These are phyloP conservation scores for Garrulus glandarius DNA, from an alignment of 2,797 vertebrate species.

Conservation along the genomic window DNA sequence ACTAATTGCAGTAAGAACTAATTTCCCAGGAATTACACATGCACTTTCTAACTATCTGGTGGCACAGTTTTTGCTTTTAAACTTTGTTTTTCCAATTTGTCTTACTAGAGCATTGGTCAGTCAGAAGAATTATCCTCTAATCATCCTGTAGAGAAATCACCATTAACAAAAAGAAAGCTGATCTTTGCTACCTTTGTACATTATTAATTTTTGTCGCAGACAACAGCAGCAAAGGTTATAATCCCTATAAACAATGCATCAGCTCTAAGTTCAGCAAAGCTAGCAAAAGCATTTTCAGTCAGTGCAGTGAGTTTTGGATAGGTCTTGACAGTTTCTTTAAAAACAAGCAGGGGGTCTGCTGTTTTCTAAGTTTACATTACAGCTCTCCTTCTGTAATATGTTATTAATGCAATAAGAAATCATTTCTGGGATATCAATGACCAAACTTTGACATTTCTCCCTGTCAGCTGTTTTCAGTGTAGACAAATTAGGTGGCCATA, in stretches of 20 bases:
- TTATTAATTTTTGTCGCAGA: not conserved
- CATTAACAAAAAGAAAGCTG: conserved; percentile 26
- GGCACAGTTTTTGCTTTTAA: conserved; percentile 37
- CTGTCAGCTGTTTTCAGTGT: conserved; percentile 27
- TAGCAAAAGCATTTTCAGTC: conserved; percentile 26
- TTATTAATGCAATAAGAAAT: conserved; percentile 36
- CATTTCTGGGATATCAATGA: not conserved
- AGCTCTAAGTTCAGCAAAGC: conserved; percentile 18
- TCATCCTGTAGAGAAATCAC: not conserved
- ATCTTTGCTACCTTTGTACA: not conserved
- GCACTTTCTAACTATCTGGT: conserved; percentile 11
- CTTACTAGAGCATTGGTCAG: conserved; percentile 1
- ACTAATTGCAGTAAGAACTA: conserved; percentile 65
- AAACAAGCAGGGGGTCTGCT: not conserved
- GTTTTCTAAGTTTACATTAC: conserved; percentile 19
- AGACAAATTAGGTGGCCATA: not conserved
- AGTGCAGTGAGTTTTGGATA: not conserved
- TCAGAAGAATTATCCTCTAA: conserved; percentile 20
- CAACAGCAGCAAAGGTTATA: conserved; percentile 18
- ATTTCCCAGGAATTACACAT: conserved; percentile 47
- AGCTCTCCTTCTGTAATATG: conserved; percentile 10
- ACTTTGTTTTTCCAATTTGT: conserved; percentile 12
- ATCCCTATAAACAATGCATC: conserved; percentile 23
- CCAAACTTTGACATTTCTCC: conserved; percentile 8
- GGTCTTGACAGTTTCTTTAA: not conserved